Percentiles rank a stretch among this genome's conserved stretches.
These are phyloP conservation scores for Malthinus flaveolus DNA, from an alignment of 2,888 invertebrate species.

Conservation along the genomic window DNA sequence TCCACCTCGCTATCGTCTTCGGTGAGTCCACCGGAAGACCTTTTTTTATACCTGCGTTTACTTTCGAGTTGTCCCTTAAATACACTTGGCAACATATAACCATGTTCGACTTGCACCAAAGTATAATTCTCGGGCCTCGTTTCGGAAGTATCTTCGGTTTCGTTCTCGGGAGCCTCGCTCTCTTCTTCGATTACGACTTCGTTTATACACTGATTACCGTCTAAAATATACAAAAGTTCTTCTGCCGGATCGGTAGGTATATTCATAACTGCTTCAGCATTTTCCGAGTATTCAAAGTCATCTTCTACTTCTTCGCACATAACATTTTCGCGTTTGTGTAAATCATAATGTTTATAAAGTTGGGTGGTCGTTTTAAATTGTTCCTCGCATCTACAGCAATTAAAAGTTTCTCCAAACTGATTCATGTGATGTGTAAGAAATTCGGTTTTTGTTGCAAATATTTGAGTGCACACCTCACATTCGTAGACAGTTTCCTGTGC, in stretches of 20 bases:
- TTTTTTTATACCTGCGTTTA: constrained; percentile 32
- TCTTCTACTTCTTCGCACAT: constrained; percentile 22
- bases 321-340: constrained; percentile 39
- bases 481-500: constrained; percentile 38
- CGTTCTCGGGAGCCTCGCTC: constrained; percentile 26
- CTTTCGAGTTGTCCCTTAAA: constrained; percentile 36
- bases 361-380: constrained; percentile 43
- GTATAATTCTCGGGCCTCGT: constrained; percentile 35
- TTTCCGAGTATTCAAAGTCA: constrained; percentile 29
- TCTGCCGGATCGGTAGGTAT: constrained; percentile 35
- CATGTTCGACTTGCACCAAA: constrained; percentile 50
- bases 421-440: constrained; percentile 48
- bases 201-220: constrained; percentile 47
- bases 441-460: constrained; percentile 45
- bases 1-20: constrained; percentile 27
- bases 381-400: constrained; percentile 48
- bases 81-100: constrained; percentile 48
- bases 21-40: not conserved
- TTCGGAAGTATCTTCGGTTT: constrained; percentile 11
- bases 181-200: constrained; percentile 49
- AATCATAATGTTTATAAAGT: constrained; percentile 49
- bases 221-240: constrained; percentile 49
- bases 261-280: constrained; percentile 42
- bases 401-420: constrained; percentile 42
- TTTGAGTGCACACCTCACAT: constrained; percentile 48